phyloP scores from a whole-genome alignment of 2,888 invertebrate species.

The Caenorhabditis virilis region DNA sequence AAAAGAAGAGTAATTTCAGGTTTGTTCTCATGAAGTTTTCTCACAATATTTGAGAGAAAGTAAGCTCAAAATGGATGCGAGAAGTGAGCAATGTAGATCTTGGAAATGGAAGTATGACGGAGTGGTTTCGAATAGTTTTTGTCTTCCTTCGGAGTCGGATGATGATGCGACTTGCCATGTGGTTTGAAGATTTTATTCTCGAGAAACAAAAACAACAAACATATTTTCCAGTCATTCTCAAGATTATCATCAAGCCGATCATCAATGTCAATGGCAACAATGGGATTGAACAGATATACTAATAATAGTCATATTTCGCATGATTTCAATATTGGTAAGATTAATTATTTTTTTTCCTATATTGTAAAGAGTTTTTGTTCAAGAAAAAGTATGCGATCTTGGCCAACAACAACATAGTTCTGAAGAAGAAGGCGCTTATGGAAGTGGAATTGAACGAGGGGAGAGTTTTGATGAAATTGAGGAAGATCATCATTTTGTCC shows the following conservation, averaged over 20 bases:
- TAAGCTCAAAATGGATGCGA: constrained; percentile 25
- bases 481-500: constrained; percentile 51
- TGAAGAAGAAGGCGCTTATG: neutral
- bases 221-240: constrained; percentile 49
- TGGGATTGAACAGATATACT: constrained; percentile 60
- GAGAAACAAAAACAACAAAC: too few relatives aligned
- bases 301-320: constrained; percentile 29
- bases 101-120: constrained; percentile 58
- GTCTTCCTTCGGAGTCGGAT: constrained; percentile 46
- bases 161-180: constrained; percentile 45
- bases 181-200: constrained; percentile 7
- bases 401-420: constrained; percentile 8
- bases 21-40: constrained; percentile 16
- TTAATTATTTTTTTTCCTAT: neutral
- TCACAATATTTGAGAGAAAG: constrained; percentile 37
- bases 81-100: constrained; percentile 26
- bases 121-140: constrained; percentile 31
- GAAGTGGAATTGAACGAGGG: neutral
- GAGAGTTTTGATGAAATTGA: constrained; percentile 36
- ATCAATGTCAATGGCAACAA: constrained; percentile 50
- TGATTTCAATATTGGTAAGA: constrained; percentile 25
- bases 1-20: constrained; percentile 6
- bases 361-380: neutral
- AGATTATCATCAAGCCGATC: constrained; percentile 62
- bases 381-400: constrained; percentile 23